Evolutionary conservation across 1,140 invertebrate genomes (phyloP).

Genomic region (Neoseiulus cucumeris): DNA sequence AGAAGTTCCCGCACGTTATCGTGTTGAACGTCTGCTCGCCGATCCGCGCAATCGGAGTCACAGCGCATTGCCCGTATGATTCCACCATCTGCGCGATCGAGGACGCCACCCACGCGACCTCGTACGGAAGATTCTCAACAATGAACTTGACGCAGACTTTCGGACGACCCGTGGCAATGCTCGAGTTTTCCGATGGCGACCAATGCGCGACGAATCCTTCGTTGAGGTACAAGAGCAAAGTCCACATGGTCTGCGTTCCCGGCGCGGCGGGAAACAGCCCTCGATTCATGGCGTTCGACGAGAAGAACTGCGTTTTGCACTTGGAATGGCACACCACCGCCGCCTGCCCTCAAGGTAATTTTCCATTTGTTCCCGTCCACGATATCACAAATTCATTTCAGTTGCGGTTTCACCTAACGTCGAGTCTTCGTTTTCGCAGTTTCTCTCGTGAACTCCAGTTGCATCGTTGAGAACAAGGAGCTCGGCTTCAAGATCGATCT

Average conservation of each 20-base stretch:
- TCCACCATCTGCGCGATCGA: not conserved
- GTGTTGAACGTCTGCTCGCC: not conserved
- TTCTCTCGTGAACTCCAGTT: constrained; percentile 6
- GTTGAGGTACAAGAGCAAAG: constrained; percentile 12
- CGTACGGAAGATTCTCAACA: not conserved
- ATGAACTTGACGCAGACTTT: not conserved
- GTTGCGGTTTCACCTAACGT: too few relatives aligned
- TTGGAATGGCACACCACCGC: constrained; percentile 29
- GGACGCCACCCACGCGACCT: not conserved
- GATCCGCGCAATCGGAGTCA: not conserved
- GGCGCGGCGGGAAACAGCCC: constrained; percentile 21
- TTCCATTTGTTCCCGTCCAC: too few relatives aligned
- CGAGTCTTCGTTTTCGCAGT: too few relatives aligned
- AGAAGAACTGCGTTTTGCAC: constrained; percentile 23
- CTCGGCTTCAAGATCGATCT: constrained; percentile 26
- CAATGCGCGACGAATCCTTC: not conserved
- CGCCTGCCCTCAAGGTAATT: constrained; percentile 23
- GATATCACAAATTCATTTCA: too few relatives aligned
- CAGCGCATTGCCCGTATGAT: not conserved
- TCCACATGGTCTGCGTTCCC: constrained; percentile 21
- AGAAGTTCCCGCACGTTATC: not conserved
- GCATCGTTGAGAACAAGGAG: not conserved
- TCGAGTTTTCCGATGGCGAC: constrained; percentile 14
- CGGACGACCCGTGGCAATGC: not conserved
- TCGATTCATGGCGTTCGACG: constrained; percentile 21